These are phyloP conservation scores for Eulemur rufifrons DNA, from an alignment of 2,113 vertebrate genomes.

Conservation along the genomic window DNA sequence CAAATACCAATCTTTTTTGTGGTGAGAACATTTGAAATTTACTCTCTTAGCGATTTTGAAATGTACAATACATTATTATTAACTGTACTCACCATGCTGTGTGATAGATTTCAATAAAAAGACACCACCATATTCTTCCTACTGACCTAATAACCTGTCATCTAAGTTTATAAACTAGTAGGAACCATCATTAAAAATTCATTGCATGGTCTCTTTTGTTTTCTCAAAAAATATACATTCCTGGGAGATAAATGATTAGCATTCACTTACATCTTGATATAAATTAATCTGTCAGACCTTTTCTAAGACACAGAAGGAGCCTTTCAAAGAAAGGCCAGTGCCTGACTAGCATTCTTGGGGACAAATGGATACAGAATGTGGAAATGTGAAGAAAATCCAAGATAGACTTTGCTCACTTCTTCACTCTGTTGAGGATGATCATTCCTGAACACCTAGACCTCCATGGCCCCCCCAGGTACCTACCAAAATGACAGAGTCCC, in stretches of 20 bases:
- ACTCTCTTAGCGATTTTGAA: not conserved
- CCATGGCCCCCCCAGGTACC: not conserved
- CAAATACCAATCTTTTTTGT: not conserved
- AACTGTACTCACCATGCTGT: not conserved
- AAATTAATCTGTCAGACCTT: not conserved
- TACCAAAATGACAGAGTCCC: conserved; percentile 92
- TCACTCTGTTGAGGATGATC: not conserved
- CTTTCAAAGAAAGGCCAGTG: not conserved
- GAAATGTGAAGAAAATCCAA: not conserved
- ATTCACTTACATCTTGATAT: not conserved
- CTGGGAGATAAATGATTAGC: not conserved
- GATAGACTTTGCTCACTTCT: not conserved
- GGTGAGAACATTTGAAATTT: not conserved
- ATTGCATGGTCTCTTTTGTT: not conserved
- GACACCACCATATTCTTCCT: not conserved
- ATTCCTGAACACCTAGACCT: not conserved
- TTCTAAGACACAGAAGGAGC: not conserved
- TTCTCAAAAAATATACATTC: not conserved
- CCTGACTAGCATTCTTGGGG: not conserved
- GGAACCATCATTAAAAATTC: not conserved
- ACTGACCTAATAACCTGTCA: not conserved
- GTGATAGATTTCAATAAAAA: not conserved
- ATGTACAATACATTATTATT: not conserved
- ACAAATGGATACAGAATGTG: not conserved
- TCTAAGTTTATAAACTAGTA: not conserved